Conservation (phyloP, 2,888 invertebrate species). For the Bombylius major region DNA sequence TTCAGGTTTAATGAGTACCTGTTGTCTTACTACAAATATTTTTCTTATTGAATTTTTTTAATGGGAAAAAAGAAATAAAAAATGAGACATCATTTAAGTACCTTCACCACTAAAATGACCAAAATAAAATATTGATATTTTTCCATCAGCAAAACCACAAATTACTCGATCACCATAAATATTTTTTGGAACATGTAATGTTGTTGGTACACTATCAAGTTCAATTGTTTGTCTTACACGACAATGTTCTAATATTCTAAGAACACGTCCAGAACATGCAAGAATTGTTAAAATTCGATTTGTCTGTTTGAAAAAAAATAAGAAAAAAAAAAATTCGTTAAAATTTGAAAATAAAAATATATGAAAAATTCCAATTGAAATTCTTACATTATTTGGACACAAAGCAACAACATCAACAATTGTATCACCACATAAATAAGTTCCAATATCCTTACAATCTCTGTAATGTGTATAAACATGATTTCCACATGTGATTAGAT, state of each 20-base stretch:
- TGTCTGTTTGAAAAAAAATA: conserved; percentile 35
- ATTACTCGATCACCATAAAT: conserved; percentile 60
- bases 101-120: conserved; percentile 17
- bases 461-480: conserved; percentile 76
- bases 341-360: background rate
- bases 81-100: background rate
- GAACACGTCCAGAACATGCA: conserved; percentile 70
- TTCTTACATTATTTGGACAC: conserved; percentile 38
- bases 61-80: background rate
- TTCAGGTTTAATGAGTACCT: conserved; percentile 14
- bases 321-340: background rate
- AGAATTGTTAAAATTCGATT: conserved; percentile 54
- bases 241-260: conserved; percentile 62
- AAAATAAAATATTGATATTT: conserved; percentile 57
- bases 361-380: background rate
- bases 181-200: conserved; percentile 55
- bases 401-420: conserved; percentile 72
- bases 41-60: background rate
- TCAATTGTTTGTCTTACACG: conserved; percentile 47
- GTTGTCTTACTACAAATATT: conserved; percentile 16
- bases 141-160: conserved; percentile 81
- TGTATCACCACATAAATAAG: conserved; percentile 77
- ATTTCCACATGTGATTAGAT: conserved; percentile 75
- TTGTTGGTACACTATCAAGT: conserved; percentile 41
- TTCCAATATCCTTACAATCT: conserved; percentile 77